A percentile compares a stretch with the other conserved stretches of the same genome.
Evolutionary conservation across 2,888 invertebrate genomes (phyloP).

Genomic region (Drosophila ezoana): DNA sequence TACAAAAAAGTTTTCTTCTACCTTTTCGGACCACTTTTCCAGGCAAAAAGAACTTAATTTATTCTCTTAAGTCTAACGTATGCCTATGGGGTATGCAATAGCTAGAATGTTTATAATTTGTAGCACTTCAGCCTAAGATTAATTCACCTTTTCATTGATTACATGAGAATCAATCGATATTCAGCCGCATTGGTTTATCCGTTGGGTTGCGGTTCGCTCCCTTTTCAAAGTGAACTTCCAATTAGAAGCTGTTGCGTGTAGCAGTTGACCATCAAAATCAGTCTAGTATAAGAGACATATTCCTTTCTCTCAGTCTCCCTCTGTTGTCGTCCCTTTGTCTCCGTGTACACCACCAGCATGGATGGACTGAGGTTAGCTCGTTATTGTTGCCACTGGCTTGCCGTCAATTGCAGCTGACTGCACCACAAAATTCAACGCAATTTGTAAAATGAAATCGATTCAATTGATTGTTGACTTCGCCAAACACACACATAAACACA

Average conservation of each 20-base stretch:
- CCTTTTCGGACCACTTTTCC: no score
- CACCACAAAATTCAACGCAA: conserved; percentile 81
- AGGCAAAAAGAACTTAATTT: no score
- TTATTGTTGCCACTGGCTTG: conserved; percentile 73
- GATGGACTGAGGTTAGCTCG: conserved; percentile 54
- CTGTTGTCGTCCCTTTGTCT: neutral
- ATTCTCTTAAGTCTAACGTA: no score
- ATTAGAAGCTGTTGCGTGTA: conserved; percentile 72
- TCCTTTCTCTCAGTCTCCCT: conserved; percentile 16
- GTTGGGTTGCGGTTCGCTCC: conserved; percentile 34
- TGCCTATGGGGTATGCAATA: no score
- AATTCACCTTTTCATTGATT: conserved; percentile 19
- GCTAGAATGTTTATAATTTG: no score
- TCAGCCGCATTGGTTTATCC: conserved; percentile 12
- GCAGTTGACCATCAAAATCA: conserved; percentile 76
- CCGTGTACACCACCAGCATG: conserved; percentile 13
- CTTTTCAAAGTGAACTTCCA: conserved; percentile 59
- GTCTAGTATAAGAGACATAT: conserved; percentile 52
- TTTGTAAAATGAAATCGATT: conserved; percentile 81
- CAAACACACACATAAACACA: conserved; percentile 57
- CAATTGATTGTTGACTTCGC: conserved; percentile 79
- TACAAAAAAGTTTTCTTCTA: no score
- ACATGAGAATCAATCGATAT: conserved; percentile 50
- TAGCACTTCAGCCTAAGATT: neutral
- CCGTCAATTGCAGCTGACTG: conserved; percentile 80